Percentiles rank a stretch among this genome's conserved stretches.
Evolutionary conservation across 2,888 invertebrate species (phyloP).

Genomic region (Papilio protenor): DNA sequence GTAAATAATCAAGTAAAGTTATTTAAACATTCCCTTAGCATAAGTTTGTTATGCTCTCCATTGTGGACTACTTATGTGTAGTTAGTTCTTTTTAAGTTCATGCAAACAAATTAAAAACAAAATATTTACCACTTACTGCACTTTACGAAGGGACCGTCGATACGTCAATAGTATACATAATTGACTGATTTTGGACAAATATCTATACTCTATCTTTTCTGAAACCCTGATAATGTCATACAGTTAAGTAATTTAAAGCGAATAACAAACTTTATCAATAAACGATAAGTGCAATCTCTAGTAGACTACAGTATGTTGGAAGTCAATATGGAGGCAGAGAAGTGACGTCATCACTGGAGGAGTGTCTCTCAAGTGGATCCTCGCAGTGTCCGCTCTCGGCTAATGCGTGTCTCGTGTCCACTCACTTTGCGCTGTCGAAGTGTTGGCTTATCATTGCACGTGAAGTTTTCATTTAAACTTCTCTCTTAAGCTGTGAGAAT

Average conservation of each 20-base stretch:
- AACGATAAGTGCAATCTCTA: background rate
- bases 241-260: background rate
- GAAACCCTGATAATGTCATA: no score
- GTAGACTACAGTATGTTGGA: background rate
- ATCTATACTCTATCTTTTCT: background rate
- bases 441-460: background rate
- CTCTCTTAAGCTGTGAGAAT: background rate
- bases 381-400: background rate
- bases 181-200: background rate
- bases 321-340: background rate
- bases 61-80: no score
- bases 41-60: no score
- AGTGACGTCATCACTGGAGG: background rate
- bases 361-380: background rate
- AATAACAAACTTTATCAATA: background rate
- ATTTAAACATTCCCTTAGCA: no score
- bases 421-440: background rate
- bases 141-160: no score
- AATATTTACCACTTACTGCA: no score
- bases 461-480: background rate
- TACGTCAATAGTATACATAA: background rate
- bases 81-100: no score
- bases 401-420: constrained; percentile 15
- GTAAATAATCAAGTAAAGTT: background rate
- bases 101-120: no score